A percentile compares a stretch with the other conserved stretches of the same genome.
Evolutionary conservation across 2,113 vertebrate genomes (phyloP).

Genomic region (Cairina moschata): DNA sequence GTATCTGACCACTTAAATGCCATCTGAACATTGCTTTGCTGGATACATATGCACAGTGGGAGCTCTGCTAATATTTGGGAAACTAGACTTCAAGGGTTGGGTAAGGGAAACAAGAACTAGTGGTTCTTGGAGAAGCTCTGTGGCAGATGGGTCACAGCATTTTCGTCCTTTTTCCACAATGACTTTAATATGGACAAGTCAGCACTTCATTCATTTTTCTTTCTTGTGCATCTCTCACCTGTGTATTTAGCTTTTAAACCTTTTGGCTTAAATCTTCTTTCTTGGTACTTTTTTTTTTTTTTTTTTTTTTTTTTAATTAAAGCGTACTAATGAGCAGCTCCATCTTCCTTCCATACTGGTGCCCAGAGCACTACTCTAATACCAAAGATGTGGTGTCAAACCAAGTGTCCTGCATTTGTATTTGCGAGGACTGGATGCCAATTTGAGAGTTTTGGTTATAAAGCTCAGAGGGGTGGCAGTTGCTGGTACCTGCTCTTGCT

Average conservation of each 20-base stretch:
- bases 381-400: neutral
- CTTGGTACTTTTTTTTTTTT: neutral
- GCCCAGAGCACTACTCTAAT: rapidly evolving
- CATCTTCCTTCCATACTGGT: neutral
- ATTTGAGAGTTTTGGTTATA: neutral
- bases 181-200: neutral
- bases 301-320: neutral
- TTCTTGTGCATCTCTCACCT: neutral
- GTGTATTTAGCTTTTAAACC: neutral
- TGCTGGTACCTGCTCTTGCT: neutral
- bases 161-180: neutral
- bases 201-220: neutral
- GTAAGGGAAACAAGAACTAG: neutral
- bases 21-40: neutral
- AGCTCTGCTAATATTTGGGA: constrained; percentile 7
- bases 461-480: neutral
- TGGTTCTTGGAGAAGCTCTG: neutral
- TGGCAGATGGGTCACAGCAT: neutral
- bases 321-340: neutral
- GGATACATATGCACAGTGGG: neutral
- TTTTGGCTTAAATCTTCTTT: neutral
- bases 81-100: neutral
- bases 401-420: neutral
- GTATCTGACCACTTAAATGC: neutral
- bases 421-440: neutral